phyloP scores from a whole-genome alignment of 2,113 vertebrate species.

The Scartelaos histophorus region DNA sequence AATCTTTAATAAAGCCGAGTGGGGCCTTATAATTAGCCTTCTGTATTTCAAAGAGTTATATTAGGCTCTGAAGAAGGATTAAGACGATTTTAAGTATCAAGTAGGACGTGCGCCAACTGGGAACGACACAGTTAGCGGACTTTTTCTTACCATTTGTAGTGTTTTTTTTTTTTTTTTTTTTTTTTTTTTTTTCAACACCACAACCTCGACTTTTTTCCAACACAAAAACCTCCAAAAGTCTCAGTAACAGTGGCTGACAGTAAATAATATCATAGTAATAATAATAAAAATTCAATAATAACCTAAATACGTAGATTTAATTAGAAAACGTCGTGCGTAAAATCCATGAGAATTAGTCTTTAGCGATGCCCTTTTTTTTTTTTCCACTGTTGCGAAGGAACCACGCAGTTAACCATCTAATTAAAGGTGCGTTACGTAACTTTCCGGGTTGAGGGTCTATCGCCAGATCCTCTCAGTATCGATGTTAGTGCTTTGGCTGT shows the following conservation, averaged over 20 bases:
- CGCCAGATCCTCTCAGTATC: too few species aligned
- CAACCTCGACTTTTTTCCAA: too few species aligned
- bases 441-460: too few species aligned
- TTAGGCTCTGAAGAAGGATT: background rate
- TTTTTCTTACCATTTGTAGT: background rate
- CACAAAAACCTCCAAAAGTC: too few species aligned
- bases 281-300: too few species aligned
- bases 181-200: too few species aligned
- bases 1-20: constrained; percentile 63
- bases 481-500: too few species aligned
- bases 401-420: too few species aligned
- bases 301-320: background rate
- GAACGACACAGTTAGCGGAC: background rate
- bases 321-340: background rate
- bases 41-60: background rate
- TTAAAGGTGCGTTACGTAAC: too few species aligned
- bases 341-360: background rate
- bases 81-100: background rate
- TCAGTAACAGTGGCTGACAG: background rate
- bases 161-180: too few species aligned
- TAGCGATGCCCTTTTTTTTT: too few species aligned
- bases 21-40: background rate
- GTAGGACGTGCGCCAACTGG: background rate
- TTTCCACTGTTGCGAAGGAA: background rate
- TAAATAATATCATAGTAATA: too few species aligned